phyloP scores from a whole-genome alignment of 2,797 vertebrate genomes.

The Sebastes reedi region DNA sequence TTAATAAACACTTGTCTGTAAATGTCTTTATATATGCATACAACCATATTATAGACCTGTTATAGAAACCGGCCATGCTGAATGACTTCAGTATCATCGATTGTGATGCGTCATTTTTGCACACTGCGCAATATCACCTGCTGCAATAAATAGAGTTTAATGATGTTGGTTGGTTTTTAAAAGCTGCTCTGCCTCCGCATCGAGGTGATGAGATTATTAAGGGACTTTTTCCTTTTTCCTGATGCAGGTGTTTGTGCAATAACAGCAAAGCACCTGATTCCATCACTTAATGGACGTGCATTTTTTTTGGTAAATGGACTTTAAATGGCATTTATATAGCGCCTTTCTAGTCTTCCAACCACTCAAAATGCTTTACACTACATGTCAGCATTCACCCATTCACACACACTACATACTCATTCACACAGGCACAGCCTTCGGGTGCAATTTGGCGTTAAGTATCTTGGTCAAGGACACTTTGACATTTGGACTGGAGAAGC shows the following conservation, averaged over 20 bases:
- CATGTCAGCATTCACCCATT: too few relatives aligned
- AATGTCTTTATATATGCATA: background rate
- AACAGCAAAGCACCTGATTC: conserved; percentile 28
- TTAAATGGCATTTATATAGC: too few relatives aligned
- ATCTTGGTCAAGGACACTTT: too few relatives aligned
- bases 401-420: too few relatives aligned
- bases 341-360: too few relatives aligned
- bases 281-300: background rate
- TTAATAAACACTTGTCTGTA: background rate
- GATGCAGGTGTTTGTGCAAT: background rate
- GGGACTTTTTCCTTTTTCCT: background rate
- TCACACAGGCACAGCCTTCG: too few relatives aligned
- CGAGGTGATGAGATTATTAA: conserved; percentile 26
- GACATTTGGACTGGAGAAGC: too few relatives aligned
- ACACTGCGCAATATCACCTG: background rate
- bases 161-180: background rate
- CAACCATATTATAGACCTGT: background rate
- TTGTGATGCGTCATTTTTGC: background rate
- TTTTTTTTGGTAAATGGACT: too few relatives aligned
- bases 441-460: too few relatives aligned
- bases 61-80: background rate
- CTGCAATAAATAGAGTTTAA: conserved; percentile 12
- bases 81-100: too few relatives aligned
- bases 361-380: too few relatives aligned
- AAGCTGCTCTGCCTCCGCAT: background rate